Base-by-base conservation (phyloP, 1,140 invertebrate species). In the Drosophila dunni region DNA sequence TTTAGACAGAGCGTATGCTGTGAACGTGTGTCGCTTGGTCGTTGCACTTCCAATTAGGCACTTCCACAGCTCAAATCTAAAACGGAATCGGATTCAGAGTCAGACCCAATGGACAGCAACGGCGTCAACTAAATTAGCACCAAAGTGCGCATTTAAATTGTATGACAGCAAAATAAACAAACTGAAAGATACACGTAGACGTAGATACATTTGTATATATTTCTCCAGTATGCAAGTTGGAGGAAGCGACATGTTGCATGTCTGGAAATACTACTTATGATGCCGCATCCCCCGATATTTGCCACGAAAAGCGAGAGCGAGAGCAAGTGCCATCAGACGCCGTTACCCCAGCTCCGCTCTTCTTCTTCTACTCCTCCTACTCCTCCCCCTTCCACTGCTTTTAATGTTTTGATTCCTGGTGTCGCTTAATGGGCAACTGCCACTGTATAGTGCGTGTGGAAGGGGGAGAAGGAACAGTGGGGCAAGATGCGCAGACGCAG, bases 101-200 rank as follows among this genome's bases (percentile, higher is more conserved):
- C 36, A 9, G 17, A 67, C 20, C 29, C 61, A 13, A 8, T 46
- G 44, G 44, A 7, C 44, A 34, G n/a, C 24, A 53, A 33, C 54
- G 54, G 64, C 84, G 85, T 89, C 84, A 83, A 68, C 78, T 89
- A 89, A 89, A 89, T 89, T 89, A 89, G 81, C 84, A 57, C 80
- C 78, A 89, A 89, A 89, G 84, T 89, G 83, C 80, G 84, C 84
- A 89, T 89, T 89, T 79, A 84, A 75, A 68, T 84, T 89, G 89
- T 89, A 89, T 84, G 84, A 84, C 85, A 75, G 68, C 15, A 67
- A 80, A 84, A 68, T 80, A 89, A 89, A 84, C 84, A 89, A 69
- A 51, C 76, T 63, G 10, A 42, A 36, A 51, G 80, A 75, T 20
- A 45, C 10, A 45, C 6, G 13, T n/a, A 29, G 24, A 29, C 24